Conservation (phyloP, 2,797 vertebrate species). For the Aphelocoma californica region DNA sequence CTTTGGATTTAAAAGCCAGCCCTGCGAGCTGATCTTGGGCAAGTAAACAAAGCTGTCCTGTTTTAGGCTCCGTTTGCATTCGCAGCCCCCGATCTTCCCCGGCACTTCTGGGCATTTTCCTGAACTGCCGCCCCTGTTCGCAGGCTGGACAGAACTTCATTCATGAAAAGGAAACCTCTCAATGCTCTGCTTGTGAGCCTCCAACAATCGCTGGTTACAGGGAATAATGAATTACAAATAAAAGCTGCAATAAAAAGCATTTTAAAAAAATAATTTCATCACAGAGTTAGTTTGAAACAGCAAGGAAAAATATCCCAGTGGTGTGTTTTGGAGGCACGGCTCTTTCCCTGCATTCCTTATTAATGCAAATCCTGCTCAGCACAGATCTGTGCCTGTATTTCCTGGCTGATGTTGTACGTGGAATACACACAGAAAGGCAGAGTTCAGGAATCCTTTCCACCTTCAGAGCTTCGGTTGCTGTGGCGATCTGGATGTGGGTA, state of each 20-base stretch:
- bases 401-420: background rate
- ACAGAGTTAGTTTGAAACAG: background rate
- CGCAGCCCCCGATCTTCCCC: background rate
- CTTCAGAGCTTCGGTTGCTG: background rate
- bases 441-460: background rate
- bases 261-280: background rate
- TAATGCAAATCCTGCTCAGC: background rate
- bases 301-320: background rate
- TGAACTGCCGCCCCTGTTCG: background rate
- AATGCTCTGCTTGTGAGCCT: conserved; percentile 62
- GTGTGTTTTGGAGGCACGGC: background rate
- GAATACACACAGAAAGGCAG: background rate
- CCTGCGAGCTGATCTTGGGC: background rate
- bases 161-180: conserved; percentile 59
- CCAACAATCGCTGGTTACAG: conserved; percentile 18
- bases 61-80: background rate
- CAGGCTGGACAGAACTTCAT: conserved; percentile 63
- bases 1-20: background rate
- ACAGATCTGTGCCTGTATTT: background rate
- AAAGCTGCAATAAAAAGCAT: background rate
- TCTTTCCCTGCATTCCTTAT: background rate
- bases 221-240: background rate
- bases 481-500: background rate
- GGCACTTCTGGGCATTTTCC: background rate
- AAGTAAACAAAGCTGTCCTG: background rate